Percentiles rank a stretch among this genome's conserved stretches.
phyloP scores from a whole-genome alignment of 1,140 invertebrate genomes.

The Hesperophylax magnus region DNA sequence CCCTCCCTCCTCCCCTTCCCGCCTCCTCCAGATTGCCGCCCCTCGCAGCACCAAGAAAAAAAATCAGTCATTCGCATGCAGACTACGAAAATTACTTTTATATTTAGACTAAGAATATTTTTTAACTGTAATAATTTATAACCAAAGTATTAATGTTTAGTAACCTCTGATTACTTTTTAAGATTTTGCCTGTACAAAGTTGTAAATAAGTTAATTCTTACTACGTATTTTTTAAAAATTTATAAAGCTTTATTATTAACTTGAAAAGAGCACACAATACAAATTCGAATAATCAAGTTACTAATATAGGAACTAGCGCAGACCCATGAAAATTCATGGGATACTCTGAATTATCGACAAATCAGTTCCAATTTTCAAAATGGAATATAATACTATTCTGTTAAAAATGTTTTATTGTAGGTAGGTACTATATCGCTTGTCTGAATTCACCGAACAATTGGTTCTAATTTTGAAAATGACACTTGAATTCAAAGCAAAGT shows the following conservation, averaged over 20 bases:
- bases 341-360: no score
- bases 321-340: no score
- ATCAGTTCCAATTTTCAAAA: no score
- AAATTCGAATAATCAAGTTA: conserved; percentile 18
- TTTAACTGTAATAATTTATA: not conserved
- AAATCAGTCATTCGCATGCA: conserved; percentile 64
- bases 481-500: no score
- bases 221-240: no score
- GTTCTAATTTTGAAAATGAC: no score
- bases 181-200: conserved; percentile 20
- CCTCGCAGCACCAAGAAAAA: conserved; percentile 60
- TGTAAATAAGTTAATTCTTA: conserved; percentile 1
- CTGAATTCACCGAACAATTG: no score
- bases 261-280: conserved; percentile 17
- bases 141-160: conserved; percentile 38
- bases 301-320: not conserved
- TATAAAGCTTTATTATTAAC: conserved; percentile 5
- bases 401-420: no score
- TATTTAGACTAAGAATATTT: conserved; percentile 63
- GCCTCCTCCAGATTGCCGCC: conserved; percentile 63
- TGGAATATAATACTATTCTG: no score
- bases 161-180: not conserved
- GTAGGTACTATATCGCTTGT: no score
- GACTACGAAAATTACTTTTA: conserved; percentile 77
- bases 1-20: conserved; percentile 62